phyloP scores from a whole-genome alignment of 2,113 vertebrate genomes.

The Sitta europaea region DNA sequence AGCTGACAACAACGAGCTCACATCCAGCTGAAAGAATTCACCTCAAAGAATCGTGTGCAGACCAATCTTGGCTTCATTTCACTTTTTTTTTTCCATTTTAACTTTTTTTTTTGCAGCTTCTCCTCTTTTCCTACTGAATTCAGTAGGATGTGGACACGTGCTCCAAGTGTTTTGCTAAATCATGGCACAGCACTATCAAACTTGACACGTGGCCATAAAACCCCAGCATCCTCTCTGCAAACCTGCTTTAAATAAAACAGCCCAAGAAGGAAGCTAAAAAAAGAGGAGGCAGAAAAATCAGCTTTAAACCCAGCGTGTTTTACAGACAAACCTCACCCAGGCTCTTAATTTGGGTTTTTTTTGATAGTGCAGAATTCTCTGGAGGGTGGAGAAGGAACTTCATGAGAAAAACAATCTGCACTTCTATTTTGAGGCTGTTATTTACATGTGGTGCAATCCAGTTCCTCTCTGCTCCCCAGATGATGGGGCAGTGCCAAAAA shows the following conservation, averaged over 20 bases:
- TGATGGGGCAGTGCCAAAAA: slow-evolving; percentile 10
- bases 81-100: too few species aligned
- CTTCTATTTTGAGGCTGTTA: slow-evolving; percentile 51
- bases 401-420: slow-evolving; percentile 31
- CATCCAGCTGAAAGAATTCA: background rate
- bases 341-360: background rate
- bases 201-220: slow-evolving; percentile 47
- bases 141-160: slow-evolving; percentile 38
- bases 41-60: background rate
- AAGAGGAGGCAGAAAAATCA: background rate
- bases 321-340: background rate
- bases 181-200: slow-evolving; percentile 39
- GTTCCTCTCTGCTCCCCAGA: background rate
- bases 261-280: background rate
- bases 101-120: background rate
- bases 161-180: slow-evolving; percentile 48
- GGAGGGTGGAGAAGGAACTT: background rate
- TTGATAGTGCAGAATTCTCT: background rate
- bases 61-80: background rate
- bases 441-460: slow-evolving; percentile 47
- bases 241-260: slow-evolving; percentile 14
- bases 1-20: background rate
- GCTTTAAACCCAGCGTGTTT: background rate
- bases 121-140: slow-evolving; percentile 10
- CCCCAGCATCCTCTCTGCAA: slow-evolving; percentile 20